phyloP scores from a whole-genome alignment of 2,113 vertebrate species.

The Natator depressus region DNA sequence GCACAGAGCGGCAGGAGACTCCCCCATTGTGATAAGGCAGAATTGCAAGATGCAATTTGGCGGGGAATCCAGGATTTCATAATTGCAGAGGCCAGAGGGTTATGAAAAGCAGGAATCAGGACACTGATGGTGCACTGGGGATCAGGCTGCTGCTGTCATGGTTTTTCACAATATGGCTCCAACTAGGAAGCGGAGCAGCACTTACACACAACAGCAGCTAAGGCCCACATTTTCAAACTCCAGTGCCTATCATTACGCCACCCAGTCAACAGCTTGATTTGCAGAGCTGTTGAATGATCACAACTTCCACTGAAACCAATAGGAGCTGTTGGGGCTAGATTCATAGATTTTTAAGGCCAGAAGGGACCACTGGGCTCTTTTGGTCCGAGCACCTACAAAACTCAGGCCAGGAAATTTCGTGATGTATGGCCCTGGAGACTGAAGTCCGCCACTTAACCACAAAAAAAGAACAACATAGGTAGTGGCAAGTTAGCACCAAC shows the following conservation, averaged over 20 bases:
- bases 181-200: background rate
- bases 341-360: background rate
- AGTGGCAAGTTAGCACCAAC: background rate
- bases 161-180: slow-evolving; percentile 11
- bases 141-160: slow-evolving; percentile 34
- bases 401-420: background rate
- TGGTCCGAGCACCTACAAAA: background rate
- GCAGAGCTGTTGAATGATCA: background rate
- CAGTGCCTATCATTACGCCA: background rate
- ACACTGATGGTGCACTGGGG: background rate
- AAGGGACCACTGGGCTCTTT: background rate
- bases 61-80: background rate
- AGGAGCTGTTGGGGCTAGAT: too few relatives aligned
- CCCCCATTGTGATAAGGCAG: background rate
- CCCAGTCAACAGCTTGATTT: background rate
- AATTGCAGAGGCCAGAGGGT: slow-evolving; percentile 15
- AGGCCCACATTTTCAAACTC: background rate
- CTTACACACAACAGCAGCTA: background rate
- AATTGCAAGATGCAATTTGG: background rate
- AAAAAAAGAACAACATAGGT: background rate
- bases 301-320: background rate
- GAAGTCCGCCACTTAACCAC: background rate
- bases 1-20: background rate
- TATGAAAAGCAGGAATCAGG: slow-evolving; percentile 29
- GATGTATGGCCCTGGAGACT: fast-evolving